Conservation (phyloP, 2,113 vertebrate genomes). For the Leuciscus idus region DNA sequence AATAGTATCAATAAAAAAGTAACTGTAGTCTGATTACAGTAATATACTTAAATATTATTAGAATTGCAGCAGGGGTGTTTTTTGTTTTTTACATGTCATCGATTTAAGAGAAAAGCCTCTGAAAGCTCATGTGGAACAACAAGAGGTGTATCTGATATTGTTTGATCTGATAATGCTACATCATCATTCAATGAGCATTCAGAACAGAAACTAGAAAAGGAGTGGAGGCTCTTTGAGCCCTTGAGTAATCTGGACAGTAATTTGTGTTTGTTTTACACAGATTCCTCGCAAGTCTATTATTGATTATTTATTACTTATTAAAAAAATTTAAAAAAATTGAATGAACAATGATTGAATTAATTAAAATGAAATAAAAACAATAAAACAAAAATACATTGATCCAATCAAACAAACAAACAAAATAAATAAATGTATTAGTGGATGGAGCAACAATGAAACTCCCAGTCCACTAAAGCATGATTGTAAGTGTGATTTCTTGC, state of each 20-base stretch:
- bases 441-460: background rate
- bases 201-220: background rate
- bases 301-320: too few relatives aligned
- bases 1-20: too few relatives aligned
- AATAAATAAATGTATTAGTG: background rate
- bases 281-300: background rate
- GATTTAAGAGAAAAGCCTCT: background rate
- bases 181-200: background rate
- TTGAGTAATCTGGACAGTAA: background rate
- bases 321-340: too few relatives aligned
- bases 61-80: background rate
- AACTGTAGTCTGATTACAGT: too few relatives aligned
- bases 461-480: background rate
- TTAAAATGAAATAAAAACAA: background rate
- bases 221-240: background rate
- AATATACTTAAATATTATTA: background rate
- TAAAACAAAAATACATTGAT: background rate
- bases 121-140: background rate
- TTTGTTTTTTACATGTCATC: background rate
- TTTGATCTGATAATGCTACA: background rate
- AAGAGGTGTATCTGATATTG: background rate
- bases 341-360: background rate
- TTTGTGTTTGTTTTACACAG: background rate
- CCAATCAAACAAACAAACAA: background rate
- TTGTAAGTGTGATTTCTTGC: background rate